phyloP scores from a whole-genome alignment of 1,140 invertebrate species.

The Zaprionus lachaisei region DNA sequence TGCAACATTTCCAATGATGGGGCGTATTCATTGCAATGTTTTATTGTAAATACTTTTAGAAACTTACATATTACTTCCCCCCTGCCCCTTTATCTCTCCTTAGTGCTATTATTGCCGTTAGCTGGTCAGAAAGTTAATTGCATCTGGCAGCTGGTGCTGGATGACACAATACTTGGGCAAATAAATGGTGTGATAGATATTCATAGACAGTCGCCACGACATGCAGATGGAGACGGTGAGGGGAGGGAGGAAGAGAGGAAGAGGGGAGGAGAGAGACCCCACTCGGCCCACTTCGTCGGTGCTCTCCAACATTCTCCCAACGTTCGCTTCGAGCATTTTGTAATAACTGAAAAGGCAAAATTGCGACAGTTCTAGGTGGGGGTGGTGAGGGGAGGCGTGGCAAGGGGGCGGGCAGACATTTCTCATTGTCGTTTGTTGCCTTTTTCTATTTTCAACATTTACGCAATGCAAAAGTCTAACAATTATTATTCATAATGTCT shows the following conservation, averaged over 20 bases:
- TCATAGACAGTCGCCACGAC: slow-evolving; percentile 19
- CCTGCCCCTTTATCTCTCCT: neutral
- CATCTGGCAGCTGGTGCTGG: slow-evolving; percentile 25
- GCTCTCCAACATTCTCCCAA: slow-evolving; percentile 14
- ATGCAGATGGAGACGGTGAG: too few species aligned
- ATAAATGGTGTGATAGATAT: slow-evolving; percentile 18
- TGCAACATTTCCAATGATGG: slow-evolving; percentile 20
- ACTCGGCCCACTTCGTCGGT: slow-evolving; percentile 24
- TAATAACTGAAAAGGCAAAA: slow-evolving; percentile 70
- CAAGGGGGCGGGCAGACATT: neutral
- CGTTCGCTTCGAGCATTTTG: slow-evolving; percentile 60
- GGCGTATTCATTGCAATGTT: neutral
- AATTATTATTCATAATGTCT: slow-evolving; percentile 62
- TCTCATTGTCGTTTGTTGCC: slow-evolving; percentile 30
- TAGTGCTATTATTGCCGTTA: slow-evolving; percentile 1
- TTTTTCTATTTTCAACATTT: slow-evolving; percentile 78
- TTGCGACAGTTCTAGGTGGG: slow-evolving; percentile 66
- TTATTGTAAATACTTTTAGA: neutral
- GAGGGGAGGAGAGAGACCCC: slow-evolving; percentile 17
- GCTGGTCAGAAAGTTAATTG: slow-evolving; percentile 40
- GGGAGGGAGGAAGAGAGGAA: too few species aligned
- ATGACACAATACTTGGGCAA: slow-evolving; percentile 61
- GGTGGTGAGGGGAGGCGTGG: neutral
- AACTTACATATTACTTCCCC: neutral
- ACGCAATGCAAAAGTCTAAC: slow-evolving; percentile 76